A percentile compares a stretch with the other conserved stretches of the same genome.
phyloP scores from a whole-genome alignment of 1,140 invertebrate genomes.

The Drosophila ambigua region DNA sequence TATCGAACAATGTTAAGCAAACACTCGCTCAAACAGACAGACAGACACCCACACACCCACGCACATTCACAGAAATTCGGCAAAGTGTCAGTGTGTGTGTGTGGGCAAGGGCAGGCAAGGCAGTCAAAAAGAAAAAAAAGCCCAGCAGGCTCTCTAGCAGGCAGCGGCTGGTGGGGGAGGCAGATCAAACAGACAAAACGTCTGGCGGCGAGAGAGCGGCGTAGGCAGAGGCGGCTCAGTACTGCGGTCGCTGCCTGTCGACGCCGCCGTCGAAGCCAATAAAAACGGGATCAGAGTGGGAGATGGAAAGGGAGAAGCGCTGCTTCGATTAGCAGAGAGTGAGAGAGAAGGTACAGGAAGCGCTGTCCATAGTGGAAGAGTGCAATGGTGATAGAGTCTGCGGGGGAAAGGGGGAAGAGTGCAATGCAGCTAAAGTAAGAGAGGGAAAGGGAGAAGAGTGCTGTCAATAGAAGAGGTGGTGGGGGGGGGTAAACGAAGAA shows the following conservation, averaged over 20 bases:
- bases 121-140: slow-evolving; percentile 32
- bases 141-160: slow-evolving; percentile 15
- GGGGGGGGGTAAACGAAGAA: slow-evolving; percentile 36
- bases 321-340: no score
- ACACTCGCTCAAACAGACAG: slow-evolving; percentile 55
- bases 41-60: slow-evolving; percentile 12
- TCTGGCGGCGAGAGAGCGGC: slow-evolving; percentile 6
- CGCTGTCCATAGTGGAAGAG: no score
- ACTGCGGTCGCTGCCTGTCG: slow-evolving; percentile 71
- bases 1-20: slow-evolving; percentile 81
- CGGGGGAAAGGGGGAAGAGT: slow-evolving; percentile 2
- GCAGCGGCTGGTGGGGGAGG: not conserved
- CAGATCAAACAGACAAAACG: slow-evolving; percentile 56
- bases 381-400: not conserved
- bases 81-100: slow-evolving; percentile 46
- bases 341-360: no score
- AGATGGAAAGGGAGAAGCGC: not conserved
- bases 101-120: slow-evolving; percentile 38
- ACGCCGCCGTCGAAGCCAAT: slow-evolving; percentile 66
- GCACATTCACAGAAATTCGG: slow-evolving; percentile 48
- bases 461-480: slow-evolving; percentile 23
- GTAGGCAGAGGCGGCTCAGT: slow-evolving; percentile 64
- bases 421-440: slow-evolving; percentile 7
- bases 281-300: slow-evolving; percentile 38
- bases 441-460: not conserved